A percentile compares a stretch with the other conserved stretches of the same genome.
phyloP scores from a whole-genome alignment of 2,113 vertebrate species.

The Empidonax alnorum region DNA sequence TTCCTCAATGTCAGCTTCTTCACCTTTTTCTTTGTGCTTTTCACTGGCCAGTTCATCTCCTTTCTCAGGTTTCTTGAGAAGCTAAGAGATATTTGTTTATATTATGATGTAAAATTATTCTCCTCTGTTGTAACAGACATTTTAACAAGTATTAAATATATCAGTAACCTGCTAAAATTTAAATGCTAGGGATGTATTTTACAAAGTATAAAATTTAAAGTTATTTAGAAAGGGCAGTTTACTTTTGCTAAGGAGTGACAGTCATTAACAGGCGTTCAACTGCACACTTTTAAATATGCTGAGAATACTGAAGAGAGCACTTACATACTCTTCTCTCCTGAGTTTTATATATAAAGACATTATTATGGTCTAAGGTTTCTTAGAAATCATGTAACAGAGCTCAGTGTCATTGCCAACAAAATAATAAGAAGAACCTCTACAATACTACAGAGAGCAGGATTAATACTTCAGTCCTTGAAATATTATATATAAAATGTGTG shows the following conservation, averaged over 20 bases:
- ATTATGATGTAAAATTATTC: background rate
- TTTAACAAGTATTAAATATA: background rate
- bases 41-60: constrained; percentile 87
- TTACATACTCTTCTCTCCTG: background rate
- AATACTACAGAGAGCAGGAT: background rate
- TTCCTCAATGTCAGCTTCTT: constrained; percentile 81
- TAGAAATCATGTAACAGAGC: background rate
- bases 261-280: background rate
- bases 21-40: constrained; percentile 86
- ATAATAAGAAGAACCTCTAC: background rate
- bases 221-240: background rate
- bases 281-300: background rate
- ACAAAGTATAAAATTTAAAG: background rate
- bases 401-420: background rate
- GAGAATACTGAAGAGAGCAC: constrained; percentile 3
- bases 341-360: background rate
- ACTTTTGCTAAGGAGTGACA: background rate
- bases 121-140: background rate
- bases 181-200: background rate
- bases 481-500: background rate
- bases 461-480: background rate
- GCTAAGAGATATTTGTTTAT: constrained; percentile 77
- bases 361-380: background rate
- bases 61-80: constrained; percentile 94
- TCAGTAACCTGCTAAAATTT: background rate